Evolutionary conservation across 2,113 vertebrate species (phyloP).

Genomic region (Paraplagusia blochii): DNA sequence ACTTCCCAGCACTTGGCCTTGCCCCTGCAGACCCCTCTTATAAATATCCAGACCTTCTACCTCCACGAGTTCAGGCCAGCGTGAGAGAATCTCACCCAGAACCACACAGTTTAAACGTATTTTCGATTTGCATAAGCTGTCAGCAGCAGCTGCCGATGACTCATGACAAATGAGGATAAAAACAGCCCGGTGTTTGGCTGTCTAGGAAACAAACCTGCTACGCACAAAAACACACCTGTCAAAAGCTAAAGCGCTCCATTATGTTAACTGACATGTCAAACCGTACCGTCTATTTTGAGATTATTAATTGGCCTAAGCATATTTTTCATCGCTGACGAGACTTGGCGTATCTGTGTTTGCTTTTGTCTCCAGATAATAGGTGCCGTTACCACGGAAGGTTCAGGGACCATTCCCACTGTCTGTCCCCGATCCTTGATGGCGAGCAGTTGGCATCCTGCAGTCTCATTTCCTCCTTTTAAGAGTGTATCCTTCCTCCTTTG

Average conservation of each 20-base stretch:
- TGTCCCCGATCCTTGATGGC: constrained; percentile 33
- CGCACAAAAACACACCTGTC: constrained; percentile 36
- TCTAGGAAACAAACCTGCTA: constrained; percentile 29
- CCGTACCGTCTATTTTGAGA: constrained; percentile 5
- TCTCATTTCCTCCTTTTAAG: constrained; percentile 73
- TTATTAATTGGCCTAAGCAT: constrained; percentile 7
- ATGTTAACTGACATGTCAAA: constrained; percentile 39
- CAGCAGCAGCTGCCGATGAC: constrained; percentile 16
- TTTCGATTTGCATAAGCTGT: constrained; percentile 22
- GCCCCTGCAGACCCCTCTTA: constrained; percentile 48
- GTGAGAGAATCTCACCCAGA: constrained; percentile 15
- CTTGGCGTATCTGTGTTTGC: constrained; percentile 59
- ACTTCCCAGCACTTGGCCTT: constrained; percentile 68
- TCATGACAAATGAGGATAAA: constrained; percentile 11
- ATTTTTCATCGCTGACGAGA: constrained; percentile 3
- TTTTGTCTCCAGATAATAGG: constrained; percentile 38
- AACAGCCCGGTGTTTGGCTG: constrained; percentile 9
- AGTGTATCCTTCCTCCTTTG: constrained; percentile 65
- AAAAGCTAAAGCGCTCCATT: constrained; percentile 30
- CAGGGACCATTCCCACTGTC: constrained; percentile 23
- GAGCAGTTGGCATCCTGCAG: constrained; percentile 66
- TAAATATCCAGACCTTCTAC: background rate
- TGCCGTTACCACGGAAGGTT: constrained; percentile 22
- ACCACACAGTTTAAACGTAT: constrained; percentile 1
- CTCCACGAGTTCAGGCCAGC: background rate